Evolutionary conservation across 2,888 invertebrate genomes (phyloP), one percentile per base, ranked within the genome.

Genomic region (Synanthedon myopaeformis): DNA sequence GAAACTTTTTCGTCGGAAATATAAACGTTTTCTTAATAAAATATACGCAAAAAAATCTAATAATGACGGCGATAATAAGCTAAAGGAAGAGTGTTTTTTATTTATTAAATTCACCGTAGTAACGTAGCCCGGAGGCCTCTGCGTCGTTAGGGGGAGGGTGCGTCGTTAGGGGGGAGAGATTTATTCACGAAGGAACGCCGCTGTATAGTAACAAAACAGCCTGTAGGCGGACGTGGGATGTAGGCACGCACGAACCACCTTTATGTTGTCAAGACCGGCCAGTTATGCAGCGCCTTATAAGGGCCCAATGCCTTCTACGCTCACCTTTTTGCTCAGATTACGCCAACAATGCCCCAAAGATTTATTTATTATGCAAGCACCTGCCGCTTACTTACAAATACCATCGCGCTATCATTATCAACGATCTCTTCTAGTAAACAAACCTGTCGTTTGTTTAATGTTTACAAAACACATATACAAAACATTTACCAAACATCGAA

Each of bases 201-300:
- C 35, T 35, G 35, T 35, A 35, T 45, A 45, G 23, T 23, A 23
- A 23, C 23, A 23, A 10, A 45, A n/a, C 13, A 14, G 45, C 65
- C 66, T 66, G 82, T 75, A 77, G 78, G 74, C 72, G 76, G 70
- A 70, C 77, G 81, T 77, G 73, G 79, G 78, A 58, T 60, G 74
- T 66, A 64, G 64, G 63, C 65, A 65, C 67, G 70, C 65, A 63
- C 65, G 61, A 57, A 59, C 67, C 69, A 73, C 72, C 75, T 76
- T 70, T 70, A 69, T 70, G 61, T 65, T 45, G 14, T 28, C 50
- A n/a, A 50, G 28, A 50, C 28, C 45, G 6, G 14, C 45, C 45
- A 14, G 45, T n/a, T 45, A 45, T 14, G 45, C 45, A n/a, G 45
- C 45, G 45, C 45, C 45, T 45, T 45, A 45, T 45, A 45, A 6